Evolutionary conservation across 2,888 invertebrate species (phyloP), one percentile per base, ranked within the genome.

Genomic region (Sarcophaga rosellei): DNA sequence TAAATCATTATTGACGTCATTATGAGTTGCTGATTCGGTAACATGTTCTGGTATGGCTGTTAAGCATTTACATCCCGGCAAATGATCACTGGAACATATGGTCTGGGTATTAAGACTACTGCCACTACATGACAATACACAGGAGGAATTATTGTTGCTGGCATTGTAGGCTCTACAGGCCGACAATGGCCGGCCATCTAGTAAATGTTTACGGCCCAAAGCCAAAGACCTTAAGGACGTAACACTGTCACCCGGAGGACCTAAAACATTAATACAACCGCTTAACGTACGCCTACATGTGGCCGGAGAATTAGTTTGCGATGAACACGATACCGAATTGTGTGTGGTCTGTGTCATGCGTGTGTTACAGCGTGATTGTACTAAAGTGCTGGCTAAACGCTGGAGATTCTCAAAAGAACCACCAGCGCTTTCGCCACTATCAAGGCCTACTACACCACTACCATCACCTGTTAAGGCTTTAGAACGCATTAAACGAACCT

Each of bases 361-460:
- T 83, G 89, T 88, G 86, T 88, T 88, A 87, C 89, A 88, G 87
- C 89, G 88, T 85, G 88, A 88, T 88, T 89, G 88, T 86, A 88
- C 90, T 78, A 93, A 88, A 79, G 92, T 91, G 88, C 92, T 91
- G 88, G 92, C 92, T 82, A 93, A 87, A 63, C 92, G 92, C 90
- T 92, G 93, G 59, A 93, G 90, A 90, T 93, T 93, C 91, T 93
- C 93, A 90, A 90, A 93, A 83, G 92, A 92, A 89, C 92, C 92
- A 79, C 89, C 89, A 89, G 90, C 89, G 88, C 84, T 79, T 47
- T 80, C 85, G 88, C 91, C 91, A 75, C 83, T 84, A 88, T 89
- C 89, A 88, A 90, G 89, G 87, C 89, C 90, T 61, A 57, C 57
- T 53, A 21, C 25, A 87, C 88, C 89, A 88, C 89, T 88, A 87